Conservation (phyloP, 23 tunicate species). For the Clavelina lepadiformis region DNA sequence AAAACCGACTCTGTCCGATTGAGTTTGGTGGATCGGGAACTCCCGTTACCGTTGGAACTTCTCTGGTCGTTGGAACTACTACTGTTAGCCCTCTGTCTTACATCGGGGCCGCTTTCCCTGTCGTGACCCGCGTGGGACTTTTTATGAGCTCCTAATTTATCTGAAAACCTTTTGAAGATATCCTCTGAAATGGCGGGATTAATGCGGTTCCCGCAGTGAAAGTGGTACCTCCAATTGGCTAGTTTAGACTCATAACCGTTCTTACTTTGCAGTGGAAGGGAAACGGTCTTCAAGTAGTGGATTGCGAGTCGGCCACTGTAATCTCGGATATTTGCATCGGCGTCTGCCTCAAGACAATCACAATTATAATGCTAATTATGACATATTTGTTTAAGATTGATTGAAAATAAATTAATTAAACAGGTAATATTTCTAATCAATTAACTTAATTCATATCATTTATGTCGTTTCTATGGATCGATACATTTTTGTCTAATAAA, state of each 20-base stretch:
- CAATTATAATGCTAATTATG: too few species aligned
- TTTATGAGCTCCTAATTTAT: not conserved
- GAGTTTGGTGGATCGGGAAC: constrained; percentile 11
- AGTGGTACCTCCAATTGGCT: constrained; percentile 34
- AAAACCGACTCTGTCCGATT: constrained; percentile 36
- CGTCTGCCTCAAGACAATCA: too few species aligned
- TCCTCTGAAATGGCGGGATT: constrained; percentile 1
- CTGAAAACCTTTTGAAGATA: not conserved
- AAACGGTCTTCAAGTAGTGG: constrained; percentile 56
- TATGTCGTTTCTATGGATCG: too few species aligned
- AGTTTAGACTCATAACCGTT: not conserved
- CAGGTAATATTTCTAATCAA: too few species aligned
- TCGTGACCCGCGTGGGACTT: not conserved
- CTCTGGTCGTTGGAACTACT: not conserved
- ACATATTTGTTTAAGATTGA: too few species aligned
- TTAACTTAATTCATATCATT: too few species aligned
- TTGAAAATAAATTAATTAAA: too few species aligned
- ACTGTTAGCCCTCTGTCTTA: not conserved
- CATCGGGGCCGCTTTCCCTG: not conserved
- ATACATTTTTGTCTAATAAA: too few species aligned
- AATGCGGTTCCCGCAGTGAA: constrained; percentile 22
- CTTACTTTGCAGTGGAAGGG: constrained; percentile 82
- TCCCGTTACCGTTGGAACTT: not conserved
- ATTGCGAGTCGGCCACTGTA: constrained; percentile 73
- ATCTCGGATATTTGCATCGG: constrained; percentile 57